Evolutionary conservation across 2,797 vertebrate genomes (phyloP).

Genomic region (Tangara arthus): DNA sequence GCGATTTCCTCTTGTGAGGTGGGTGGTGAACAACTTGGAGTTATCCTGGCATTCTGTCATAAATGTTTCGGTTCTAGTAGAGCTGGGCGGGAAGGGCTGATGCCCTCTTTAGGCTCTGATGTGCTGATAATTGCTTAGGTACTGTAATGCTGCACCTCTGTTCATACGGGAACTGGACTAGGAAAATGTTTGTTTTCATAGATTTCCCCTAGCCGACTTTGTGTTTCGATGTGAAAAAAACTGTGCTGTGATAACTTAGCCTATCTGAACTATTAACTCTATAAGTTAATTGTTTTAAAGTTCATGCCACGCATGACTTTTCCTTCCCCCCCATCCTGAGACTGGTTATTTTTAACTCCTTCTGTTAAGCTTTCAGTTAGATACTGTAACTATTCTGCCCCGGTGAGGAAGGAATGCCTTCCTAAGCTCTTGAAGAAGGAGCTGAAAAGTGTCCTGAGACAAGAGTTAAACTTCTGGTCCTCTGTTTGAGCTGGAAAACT

Average conservation of each 20-base stretch:
- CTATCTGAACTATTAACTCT: not conserved
- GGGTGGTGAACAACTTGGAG: not conserved
- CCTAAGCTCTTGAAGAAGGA: not conserved
- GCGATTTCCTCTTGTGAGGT: not conserved
- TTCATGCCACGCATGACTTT: not conserved
- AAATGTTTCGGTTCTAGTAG: not conserved
- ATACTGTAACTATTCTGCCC: not conserved
- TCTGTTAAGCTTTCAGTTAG: not conserved
- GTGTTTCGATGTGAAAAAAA: fast-evolving
- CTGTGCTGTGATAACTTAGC: not conserved
- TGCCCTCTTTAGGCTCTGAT: not conserved
- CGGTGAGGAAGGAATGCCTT: not conserved
- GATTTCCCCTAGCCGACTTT: not conserved
- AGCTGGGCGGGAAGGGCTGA: not conserved
- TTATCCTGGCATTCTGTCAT: fast-evolving
- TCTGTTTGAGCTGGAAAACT: not conserved
- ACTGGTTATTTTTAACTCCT: not conserved
- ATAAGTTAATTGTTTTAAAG: not conserved
- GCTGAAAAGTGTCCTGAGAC: not conserved
- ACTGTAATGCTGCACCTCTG: not conserved
- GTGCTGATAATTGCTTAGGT: not conserved
- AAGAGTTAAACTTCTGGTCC: not conserved
- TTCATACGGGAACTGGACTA: not conserved
- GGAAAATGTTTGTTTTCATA: not conserved
- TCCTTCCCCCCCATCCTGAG: not conserved